Base-by-base conservation (phyloP, 2,797 vertebrate genomes). In the Pseudopleuronectes americanus region DNA sequence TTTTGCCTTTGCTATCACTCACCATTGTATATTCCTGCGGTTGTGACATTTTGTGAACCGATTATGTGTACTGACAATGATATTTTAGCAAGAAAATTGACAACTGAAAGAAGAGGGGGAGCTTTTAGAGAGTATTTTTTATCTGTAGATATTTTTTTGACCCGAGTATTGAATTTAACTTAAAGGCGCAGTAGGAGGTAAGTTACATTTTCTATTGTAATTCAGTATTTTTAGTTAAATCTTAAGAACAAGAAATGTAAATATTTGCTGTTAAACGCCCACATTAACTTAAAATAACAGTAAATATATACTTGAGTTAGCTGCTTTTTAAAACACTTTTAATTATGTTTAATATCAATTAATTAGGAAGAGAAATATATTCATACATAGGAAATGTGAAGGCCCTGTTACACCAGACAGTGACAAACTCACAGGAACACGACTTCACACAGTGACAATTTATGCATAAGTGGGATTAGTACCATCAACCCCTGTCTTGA, bases 1-100 rank as follows among this genome's bases (percentile, higher is more conserved):
- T 85, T 33, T 86, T 73, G 69, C 82, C 74, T 88, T 87, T 78
- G 79, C 72, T 79, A 74, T 84, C 6, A 68, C 71, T 86, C 77
- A 68, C 76, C 72, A 64, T 67, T 84, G 85, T 91, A 77, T 86
- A 79, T 84, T 77, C 51, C 61, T 79, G 57, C 79, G 53, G 69
- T 77, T 78, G 80, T 87, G 72, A 79, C 55, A 68, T 80, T 84
- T 86, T 84, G 72, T 84, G 65, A 84, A 76, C 52, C 65, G 72
- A 84, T 68, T 21, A 62, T 43, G 45, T 64, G 61, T 56, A 74
- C 58, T 57, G 47, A 80, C 31, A 53, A 65, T 24, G 57, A 64
- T 66, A 57, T 71, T 68, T 76, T 68, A 16, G 9, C 19, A 12
- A 19, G 56, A 43, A 71, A 73, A 61, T 4, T 24, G 21, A 66